phyloP scores from a whole-genome alignment of 2,113 vertebrate species.

The Alaudala cheleensis region DNA sequence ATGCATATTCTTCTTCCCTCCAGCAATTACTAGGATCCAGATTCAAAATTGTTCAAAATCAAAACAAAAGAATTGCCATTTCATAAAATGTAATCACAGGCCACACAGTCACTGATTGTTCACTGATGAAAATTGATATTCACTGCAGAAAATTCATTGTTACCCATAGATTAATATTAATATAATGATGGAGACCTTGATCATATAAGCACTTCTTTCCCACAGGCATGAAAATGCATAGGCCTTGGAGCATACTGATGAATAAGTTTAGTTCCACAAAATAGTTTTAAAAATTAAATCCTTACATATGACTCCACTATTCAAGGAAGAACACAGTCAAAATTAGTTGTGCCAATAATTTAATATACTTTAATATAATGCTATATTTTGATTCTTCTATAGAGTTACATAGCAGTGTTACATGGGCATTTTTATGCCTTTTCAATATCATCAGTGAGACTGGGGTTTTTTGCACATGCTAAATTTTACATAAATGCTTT shows the following conservation, averaged over 20 bases:
- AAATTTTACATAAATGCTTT: not conserved
- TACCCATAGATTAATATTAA: slow-evolving; percentile 20
- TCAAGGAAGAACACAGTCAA: not conserved
- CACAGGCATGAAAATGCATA: not conserved
- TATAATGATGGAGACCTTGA: not conserved
- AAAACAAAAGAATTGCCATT: slow-evolving; percentile 42
- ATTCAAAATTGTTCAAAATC: slow-evolving; percentile 16
- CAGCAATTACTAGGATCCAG: not conserved
- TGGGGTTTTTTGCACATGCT: not conserved
- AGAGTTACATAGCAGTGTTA: not conserved
- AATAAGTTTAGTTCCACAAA: not conserved
- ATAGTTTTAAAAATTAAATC: not conserved
- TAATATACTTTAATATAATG: not conserved
- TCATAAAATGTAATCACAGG: slow-evolving; percentile 38
- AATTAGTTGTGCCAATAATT: not conserved
- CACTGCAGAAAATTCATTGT: not conserved
- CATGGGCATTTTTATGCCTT: not conserved
- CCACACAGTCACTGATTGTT: slow-evolving; percentile 10
- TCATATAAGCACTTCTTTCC: not conserved
- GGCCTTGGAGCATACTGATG: not conserved
- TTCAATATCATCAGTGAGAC: not conserved
- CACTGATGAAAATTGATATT: slow-evolving; percentile 46
- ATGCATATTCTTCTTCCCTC: not conserved
- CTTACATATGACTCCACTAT: not conserved
- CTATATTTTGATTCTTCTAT: not conserved